Conservation (phyloP, 2,797 vertebrate genomes). For the Macroramphosus scolopax region DNA sequence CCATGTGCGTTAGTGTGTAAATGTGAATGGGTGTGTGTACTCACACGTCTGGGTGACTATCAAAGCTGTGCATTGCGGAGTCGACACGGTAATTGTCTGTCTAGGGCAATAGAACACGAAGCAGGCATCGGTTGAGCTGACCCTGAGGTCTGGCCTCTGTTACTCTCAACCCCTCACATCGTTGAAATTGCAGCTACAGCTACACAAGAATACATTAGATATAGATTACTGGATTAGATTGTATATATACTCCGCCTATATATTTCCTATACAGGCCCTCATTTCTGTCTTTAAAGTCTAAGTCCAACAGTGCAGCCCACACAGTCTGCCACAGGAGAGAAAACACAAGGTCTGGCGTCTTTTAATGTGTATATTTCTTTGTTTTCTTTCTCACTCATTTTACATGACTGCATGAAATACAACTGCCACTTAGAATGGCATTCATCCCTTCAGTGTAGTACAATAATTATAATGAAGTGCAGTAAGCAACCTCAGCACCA, state of each 20-base stretch:
- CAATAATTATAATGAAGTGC: conserved; percentile 30
- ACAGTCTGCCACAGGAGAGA: too few species aligned
- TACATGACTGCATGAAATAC: too few species aligned
- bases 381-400: too few species aligned
- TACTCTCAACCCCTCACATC: conserved; percentile 7
- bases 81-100: conserved; percentile 64
- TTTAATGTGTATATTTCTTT: too few species aligned
- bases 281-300: too few species aligned
- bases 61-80: conserved; percentile 23
- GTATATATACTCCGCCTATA: too few species aligned
- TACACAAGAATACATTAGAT: neutral
- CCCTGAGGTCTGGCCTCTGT: conserved; percentile 44
- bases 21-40: too few species aligned
- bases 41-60: too few species aligned
- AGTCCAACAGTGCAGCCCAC: too few species aligned
- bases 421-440: conserved; percentile 14
- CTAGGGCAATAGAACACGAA: conserved; percentile 46
- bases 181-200: conserved; percentile 1
- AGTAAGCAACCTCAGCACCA: conserved; percentile 55
- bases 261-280: too few species aligned
- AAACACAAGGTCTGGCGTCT: too few species aligned
- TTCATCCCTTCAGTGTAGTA: conserved; percentile 14
- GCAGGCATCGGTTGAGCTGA: conserved; percentile 30
- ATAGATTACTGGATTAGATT: too few species aligned
- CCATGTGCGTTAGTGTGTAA: conserved; percentile 24